These are phyloP conservation scores for Nudaria mundana DNA, from an alignment of 2,888 invertebrate species.

Conservation along the genomic window DNA sequence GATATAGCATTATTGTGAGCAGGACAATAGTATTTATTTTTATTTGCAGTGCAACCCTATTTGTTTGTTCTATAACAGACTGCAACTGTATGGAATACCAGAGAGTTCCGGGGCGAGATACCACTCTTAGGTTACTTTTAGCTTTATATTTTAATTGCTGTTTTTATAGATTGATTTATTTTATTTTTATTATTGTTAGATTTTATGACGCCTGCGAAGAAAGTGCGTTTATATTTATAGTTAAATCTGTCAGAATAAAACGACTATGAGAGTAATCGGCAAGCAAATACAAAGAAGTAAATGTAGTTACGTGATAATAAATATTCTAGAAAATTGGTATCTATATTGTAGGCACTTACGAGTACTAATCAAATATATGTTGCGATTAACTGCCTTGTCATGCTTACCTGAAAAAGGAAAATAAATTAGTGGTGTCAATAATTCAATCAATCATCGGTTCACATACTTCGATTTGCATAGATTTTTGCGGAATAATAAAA, in stretches of 20 bases:
- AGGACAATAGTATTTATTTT: too few species aligned
- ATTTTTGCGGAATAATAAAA: too few species aligned
- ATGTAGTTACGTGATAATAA: too few species aligned
- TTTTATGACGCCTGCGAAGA: not conserved
- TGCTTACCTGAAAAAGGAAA: constrained; percentile 24
- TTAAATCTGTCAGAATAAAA: not conserved
- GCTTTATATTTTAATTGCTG: constrained; percentile 5
- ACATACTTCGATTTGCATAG: too few species aligned
- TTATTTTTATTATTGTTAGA: constrained; percentile 6
- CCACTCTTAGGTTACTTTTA: constrained; percentile 9
- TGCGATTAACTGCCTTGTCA: not conserved
- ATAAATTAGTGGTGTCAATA: not conserved
- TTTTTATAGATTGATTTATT: constrained; percentile 3
- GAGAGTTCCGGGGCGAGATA: constrained; percentile 5
- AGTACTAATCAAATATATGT: not conserved
- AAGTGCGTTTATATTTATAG: not conserved
- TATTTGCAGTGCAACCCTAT: constrained; percentile 5
- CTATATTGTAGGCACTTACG: too few species aligned
- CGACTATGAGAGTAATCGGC: constrained; percentile 1
- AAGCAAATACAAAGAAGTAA: constrained; percentile 9
- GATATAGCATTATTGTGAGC: too few species aligned
- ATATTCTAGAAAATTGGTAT: too few species aligned
- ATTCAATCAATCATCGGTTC: too few species aligned
- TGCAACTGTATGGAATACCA: constrained; percentile 1
- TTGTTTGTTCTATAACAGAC: not conserved